These are phyloP conservation scores for Scaptomyza graminum DNA, from an alignment of 1,140 invertebrate genomes.

Conservation along the genomic window DNA sequence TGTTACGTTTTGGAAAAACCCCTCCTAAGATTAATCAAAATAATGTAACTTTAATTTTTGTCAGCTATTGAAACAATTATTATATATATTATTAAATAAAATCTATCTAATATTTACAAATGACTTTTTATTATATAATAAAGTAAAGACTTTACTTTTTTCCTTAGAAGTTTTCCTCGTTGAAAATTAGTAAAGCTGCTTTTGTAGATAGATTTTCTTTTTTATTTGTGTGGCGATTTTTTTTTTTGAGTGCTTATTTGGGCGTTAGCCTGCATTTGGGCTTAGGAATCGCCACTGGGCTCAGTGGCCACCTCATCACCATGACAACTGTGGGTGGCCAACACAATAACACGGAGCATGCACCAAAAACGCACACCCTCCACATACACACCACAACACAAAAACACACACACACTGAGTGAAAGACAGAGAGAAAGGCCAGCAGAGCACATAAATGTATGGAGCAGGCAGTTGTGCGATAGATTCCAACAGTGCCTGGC, in stretches of 20 bases:
- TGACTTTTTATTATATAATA: too few relatives aligned
- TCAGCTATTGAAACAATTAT: too few relatives aligned
- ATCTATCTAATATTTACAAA: too few relatives aligned
- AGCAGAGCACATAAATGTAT: constrained; percentile 26
- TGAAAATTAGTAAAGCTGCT: too few relatives aligned
- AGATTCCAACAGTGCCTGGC: constrained; percentile 66
- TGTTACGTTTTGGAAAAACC: too few relatives aligned
- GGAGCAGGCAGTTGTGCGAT: constrained; percentile 62
- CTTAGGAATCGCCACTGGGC: constrained; percentile 50
- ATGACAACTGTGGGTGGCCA: constrained; percentile 69
- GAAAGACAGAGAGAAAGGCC: not conserved
- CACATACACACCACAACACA: constrained; percentile 13
- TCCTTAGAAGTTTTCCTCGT: too few relatives aligned
- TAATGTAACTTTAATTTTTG: too few relatives aligned
- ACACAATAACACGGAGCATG: constrained; percentile 79
- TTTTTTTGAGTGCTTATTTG: constrained; percentile 1
- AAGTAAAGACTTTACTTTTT: too few relatives aligned
- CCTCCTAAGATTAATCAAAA: too few relatives aligned
- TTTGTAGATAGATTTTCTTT: too few relatives aligned
- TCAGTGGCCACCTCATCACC: constrained; percentile 31
- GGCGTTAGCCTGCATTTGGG: constrained; percentile 6
- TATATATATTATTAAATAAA: too few relatives aligned
- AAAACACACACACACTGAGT: constrained; percentile 6
- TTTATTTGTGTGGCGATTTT: not conserved
- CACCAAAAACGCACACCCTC: constrained; percentile 56